These are phyloP conservation scores for Stylophora pistillata DNA, from an alignment of 64 coral and sea anemone species.

Conservation along the genomic window DNA sequence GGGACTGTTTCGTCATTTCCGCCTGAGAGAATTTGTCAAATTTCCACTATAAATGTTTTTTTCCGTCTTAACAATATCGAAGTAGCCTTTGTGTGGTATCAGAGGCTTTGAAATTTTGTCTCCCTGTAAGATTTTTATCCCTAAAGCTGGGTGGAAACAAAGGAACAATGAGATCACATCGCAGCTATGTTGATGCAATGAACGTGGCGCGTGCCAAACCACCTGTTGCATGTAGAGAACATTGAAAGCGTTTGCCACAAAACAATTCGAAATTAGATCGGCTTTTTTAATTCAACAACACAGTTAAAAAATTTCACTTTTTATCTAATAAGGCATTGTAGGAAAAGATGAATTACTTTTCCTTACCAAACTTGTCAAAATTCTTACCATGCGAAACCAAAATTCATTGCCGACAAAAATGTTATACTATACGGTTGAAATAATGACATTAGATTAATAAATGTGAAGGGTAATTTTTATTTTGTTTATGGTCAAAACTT, in stretches of 20 bases:
- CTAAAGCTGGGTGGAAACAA: constrained; percentile 48
- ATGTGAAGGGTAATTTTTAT: not conserved
- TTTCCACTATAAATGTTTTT: constrained; percentile 6
- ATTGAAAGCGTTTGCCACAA: constrained; percentile 23
- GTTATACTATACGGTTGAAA: not conserved
- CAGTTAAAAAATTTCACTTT: not conserved
- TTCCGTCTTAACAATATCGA: not conserved
- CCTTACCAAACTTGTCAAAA: not conserved
- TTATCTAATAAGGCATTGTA: not conserved
- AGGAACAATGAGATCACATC: constrained; percentile 33
- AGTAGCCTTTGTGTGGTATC: constrained; percentile 30
- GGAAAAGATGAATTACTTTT: not conserved
- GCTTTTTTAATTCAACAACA: not conserved
- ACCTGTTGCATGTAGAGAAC: constrained; percentile 44
- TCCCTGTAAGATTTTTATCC: constrained; percentile 21
- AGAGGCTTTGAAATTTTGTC: not conserved
- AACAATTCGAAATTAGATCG: not conserved
- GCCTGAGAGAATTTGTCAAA: not conserved
- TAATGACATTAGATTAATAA: not conserved
- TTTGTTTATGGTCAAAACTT: not conserved
- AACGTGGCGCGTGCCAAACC: constrained; percentile 36
- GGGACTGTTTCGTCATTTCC: not conserved
- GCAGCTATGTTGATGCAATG: constrained; percentile 10
- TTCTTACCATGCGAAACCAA: not conserved
- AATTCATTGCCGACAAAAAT: not conserved